Conservation (phyloP, 2,797 vertebrate genomes). For the Lithobates pipiens region DNA sequence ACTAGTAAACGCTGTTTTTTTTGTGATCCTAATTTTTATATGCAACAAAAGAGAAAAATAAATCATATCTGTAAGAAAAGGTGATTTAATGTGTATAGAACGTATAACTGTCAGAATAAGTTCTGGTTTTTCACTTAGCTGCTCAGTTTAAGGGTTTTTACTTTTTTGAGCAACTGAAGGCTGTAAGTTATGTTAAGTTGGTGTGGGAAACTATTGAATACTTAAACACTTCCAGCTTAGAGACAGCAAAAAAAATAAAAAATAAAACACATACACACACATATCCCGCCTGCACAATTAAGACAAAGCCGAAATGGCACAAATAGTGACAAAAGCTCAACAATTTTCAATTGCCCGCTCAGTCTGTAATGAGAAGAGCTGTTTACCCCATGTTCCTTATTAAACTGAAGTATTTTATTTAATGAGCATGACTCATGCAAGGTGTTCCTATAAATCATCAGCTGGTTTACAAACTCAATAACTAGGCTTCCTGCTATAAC, state of each 20-base stretch:
- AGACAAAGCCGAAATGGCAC: slow-evolving; percentile 67
- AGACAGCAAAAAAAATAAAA: slow-evolving; percentile 6
- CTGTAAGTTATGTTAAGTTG: slow-evolving; percentile 61
- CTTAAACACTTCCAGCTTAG: slow-evolving; percentile 45
- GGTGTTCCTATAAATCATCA: slow-evolving; percentile 97
- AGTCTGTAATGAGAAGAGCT: slow-evolving; percentile 78
- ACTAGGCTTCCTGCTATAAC: slow-evolving; percentile 95
- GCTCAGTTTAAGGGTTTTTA: slow-evolving; percentile 75
- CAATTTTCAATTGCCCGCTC: slow-evolving; percentile 76
- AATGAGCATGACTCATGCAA: slow-evolving; percentile 92
- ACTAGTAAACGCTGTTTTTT: not conserved
- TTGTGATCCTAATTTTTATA: not conserved
- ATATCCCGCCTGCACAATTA: slow-evolving; percentile 64
- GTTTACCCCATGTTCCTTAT: slow-evolving; percentile 86
- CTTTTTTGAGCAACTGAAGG: slow-evolving; percentile 70
- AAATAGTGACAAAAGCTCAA: slow-evolving; percentile 75
- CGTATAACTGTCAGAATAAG: slow-evolving; percentile 71
- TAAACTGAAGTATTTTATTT: slow-evolving; percentile 90
- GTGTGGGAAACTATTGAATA: slow-evolving; percentile 57
- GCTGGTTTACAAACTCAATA: slow-evolving; percentile 98
- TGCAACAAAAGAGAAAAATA: slow-evolving; percentile 7
- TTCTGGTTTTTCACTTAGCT: slow-evolving; percentile 82
- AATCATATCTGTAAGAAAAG: not conserved
- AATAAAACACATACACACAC: slow-evolving; percentile 18
- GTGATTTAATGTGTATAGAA: slow-evolving; percentile 14